These are phyloP conservation scores for Tupaia tana DNA, from an alignment of 2,113 vertebrate genomes.

Conservation along the genomic window DNA sequence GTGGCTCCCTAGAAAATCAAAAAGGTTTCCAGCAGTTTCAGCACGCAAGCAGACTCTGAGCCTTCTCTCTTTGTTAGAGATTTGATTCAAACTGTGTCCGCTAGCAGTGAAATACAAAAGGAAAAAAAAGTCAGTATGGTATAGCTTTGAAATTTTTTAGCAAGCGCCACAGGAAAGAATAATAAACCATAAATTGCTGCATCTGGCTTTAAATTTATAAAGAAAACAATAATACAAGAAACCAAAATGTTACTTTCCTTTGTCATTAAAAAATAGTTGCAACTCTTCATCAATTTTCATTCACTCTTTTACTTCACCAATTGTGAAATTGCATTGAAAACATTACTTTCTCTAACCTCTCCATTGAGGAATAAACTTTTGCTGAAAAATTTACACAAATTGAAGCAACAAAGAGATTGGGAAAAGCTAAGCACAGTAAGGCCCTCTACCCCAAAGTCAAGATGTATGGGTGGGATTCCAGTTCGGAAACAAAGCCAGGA, in stretches of 20 bases:
- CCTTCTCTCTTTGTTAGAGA: slow-evolving; percentile 75
- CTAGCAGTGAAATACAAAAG: slow-evolving; percentile 70
- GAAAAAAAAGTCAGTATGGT: slow-evolving; percentile 57
- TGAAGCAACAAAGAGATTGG: neutral
- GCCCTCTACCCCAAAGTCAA: neutral
- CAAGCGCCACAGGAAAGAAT: slow-evolving; percentile 72
- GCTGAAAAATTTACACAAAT: neutral
- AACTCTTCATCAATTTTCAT: neutral
- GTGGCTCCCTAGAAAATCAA: slow-evolving; percentile 73
- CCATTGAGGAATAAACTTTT: neutral
- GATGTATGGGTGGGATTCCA: neutral
- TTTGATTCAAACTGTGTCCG: slow-evolving; percentile 79
- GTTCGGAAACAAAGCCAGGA: neutral
- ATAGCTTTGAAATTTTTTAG: slow-evolving; percentile 78
- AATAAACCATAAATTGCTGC: slow-evolving; percentile 74
- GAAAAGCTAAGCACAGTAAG: neutral
- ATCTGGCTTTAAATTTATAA: slow-evolving; percentile 76
- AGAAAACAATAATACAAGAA: slow-evolving; percentile 69
- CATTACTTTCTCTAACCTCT: neutral
- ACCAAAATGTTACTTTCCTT: slow-evolving; percentile 55
- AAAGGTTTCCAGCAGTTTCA: slow-evolving; percentile 76
- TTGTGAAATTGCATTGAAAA: slow-evolving; percentile 47
- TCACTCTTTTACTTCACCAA: slow-evolving; percentile 37
- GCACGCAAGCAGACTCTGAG: slow-evolving; percentile 74
- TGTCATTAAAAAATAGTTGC: slow-evolving; percentile 52